These are phyloP conservation scores for Salvelinus fontinalis DNA, from an alignment of 2,113 vertebrate species.

Conservation along the genomic window DNA sequence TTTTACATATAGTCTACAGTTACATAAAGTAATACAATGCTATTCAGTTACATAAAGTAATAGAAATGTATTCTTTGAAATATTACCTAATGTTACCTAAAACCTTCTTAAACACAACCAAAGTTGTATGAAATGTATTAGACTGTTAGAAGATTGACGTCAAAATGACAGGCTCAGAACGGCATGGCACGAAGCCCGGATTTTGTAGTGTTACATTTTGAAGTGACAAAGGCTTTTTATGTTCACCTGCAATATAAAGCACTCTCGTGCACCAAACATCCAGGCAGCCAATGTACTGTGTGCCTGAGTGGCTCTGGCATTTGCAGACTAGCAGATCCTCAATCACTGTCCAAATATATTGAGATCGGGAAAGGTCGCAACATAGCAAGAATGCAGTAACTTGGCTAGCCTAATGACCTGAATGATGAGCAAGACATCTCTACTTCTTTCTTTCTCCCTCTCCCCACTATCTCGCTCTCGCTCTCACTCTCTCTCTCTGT, in stretches of 20 bases:
- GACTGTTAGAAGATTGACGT: too few relatives aligned
- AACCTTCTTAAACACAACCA: too few relatives aligned
- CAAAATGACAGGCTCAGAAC: too few relatives aligned
- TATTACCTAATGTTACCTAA: too few relatives aligned
- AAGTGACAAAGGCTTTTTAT: background rate
- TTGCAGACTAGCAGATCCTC: conserved; percentile 2
- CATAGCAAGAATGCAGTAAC: conserved; percentile 1
- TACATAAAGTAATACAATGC: too few relatives aligned
- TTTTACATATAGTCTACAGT: too few relatives aligned
- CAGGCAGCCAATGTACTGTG: conserved; percentile 4
- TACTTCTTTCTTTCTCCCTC: background rate
- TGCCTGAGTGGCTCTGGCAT: background rate
- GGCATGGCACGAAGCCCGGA: too few relatives aligned
- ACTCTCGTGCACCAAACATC: background rate
- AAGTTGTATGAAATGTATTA: too few relatives aligned
- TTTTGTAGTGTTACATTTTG: background rate
- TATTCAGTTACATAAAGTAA: too few relatives aligned
- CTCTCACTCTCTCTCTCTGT: background rate
- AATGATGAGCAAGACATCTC: conserved; percentile 6
- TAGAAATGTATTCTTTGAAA: too few relatives aligned
- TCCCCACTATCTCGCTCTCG: background rate
- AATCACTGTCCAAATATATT: background rate
- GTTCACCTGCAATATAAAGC: background rate
- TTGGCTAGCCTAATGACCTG: conserved; percentile 1
- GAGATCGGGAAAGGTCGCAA: conserved; percentile 2